Base-by-base conservation (phyloP, 2,888 invertebrate genomes). In the Pseudoips prasinana region DNA sequence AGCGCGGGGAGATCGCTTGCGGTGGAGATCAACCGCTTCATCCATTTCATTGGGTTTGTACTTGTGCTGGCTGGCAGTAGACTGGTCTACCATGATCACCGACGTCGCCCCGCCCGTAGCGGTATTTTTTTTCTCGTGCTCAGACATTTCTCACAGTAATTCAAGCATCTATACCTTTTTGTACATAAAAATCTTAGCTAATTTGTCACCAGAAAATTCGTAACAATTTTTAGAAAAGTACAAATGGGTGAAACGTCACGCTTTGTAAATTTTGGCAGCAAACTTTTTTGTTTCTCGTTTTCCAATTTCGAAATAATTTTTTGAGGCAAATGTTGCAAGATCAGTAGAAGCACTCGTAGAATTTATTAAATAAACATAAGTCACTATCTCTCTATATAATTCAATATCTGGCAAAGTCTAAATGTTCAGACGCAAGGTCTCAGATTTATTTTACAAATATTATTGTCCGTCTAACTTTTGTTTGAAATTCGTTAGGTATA, bases 191-290 rank as follows among this genome's bases (percentile, higher is more conserved):
- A 62, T 59, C 56, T 67, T 61, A n/a, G 60, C 61, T 58, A 71
- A 73, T 73, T 74, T 77, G 57, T 67, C 57, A 69, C 64, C 62
- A 64, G 53, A 60, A 64, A 68, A 64, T 51, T 60, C 53, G 56
- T 64, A 3, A 65, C 62, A 68, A 68, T 75, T 79, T 72, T 63
- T 73, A 52, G 46, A 68, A 71, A 71, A 64, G 54, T 70, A 69
- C 64, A 69, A 58, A 68, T 64, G 59, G 57, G 57, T 62, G 57
- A 76, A 73, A 80, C 63, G 82, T 84, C 82, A 82, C 75, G 62
- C 61, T 66, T 64, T 68, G 58, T 60, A 68, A 68, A 82, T 80
- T 85, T 85, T 82, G 86, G 83, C 86, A 75, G 46, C 32, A 53
- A 57, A 55, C 40, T 73, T 76, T 64, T 46, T 73, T 74, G 64